A percentile compares a stretch with the other conserved stretches of the same genome.
These are phyloP conservation scores for Listronotus oregonensis DNA, from an alignment of 1,140 invertebrate genomes.

Conservation along the genomic window DNA sequence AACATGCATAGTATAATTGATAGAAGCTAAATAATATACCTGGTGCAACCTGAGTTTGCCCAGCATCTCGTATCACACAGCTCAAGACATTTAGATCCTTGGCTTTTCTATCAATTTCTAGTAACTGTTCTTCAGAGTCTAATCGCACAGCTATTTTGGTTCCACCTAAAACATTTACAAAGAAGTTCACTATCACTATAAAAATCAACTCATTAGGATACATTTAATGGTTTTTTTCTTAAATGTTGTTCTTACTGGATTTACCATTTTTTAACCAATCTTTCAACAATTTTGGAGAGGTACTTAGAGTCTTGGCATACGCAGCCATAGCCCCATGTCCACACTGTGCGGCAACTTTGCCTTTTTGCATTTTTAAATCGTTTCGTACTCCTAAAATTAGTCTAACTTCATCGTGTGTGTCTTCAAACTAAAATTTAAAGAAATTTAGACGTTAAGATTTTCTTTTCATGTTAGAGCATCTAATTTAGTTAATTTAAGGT, in stretches of 20 bases:
- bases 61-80: constrained; percentile 83
- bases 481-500: too few relatives aligned
- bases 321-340: constrained; percentile 85
- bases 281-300: constrained; percentile 67
- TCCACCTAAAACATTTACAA: constrained; percentile 44
- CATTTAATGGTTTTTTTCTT: background rate
- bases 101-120: constrained; percentile 70
- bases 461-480: background rate
- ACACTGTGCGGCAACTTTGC: constrained; percentile 92
- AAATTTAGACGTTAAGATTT: background rate
- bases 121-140: constrained; percentile 69
- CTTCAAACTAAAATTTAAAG: constrained; percentile 47
- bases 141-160: constrained; percentile 61
- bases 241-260: constrained; percentile 17
- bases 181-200: background rate
- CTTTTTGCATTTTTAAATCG: constrained; percentile 93
- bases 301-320: constrained; percentile 70
- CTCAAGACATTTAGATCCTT: constrained; percentile 70
- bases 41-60: constrained; percentile 84
- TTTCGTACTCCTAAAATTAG: constrained; percentile 85
- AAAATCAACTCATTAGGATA: background rate
- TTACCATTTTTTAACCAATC: constrained; percentile 75
- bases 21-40: constrained; percentile 56
- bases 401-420: constrained; percentile 66
- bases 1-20: background rate